Base-by-base conservation (phyloP, 2,797 vertebrate species). In the Danio choprae region DNA sequence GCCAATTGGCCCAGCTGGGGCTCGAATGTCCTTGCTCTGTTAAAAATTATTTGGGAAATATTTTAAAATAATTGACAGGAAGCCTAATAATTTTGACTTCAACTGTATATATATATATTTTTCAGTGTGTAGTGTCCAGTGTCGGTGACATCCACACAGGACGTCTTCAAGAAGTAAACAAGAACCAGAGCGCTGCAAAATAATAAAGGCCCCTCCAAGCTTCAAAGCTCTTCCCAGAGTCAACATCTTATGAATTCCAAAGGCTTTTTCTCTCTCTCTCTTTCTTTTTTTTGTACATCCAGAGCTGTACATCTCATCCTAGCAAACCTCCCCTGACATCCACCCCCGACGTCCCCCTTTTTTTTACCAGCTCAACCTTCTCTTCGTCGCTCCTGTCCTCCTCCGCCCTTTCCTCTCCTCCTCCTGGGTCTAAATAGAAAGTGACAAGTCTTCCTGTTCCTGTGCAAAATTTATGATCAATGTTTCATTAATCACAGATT, bases 391-490 rank as follows among this genome's bases (percentile, higher is more conserved):
- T 84, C 84, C 76, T 86, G 77, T 87, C 89, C 89, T 85, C 84
- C 86, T 74, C 64, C 38, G 12, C 69, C n/a, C 72, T 81, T 82
- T 82, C 83, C 85, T 87, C 83, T 81, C 62, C 80, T 91, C 74
- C 79, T 89, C 89, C 88, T 86, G 81, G 89, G 87, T 83, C 89
- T 84, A 92, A 92, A 94, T 91, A 88, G 70, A 91, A 90, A 92
- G 89, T 92, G 91, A 93, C 93, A 94, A 87, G 85, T 87, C 91
- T 92, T 94, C 91, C 91, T 92, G 90, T 92, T 90, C 89, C 84
- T 81, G 83, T 92, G 89, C 87, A 93, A 93, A 91, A 93, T 92
- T 87, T 82, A 94, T 91, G 92, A 93, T 93, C 89, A 92, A 93
- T 93, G 89, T 90, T 92, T 91, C 90, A 94, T 93, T 93, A 91